Evolutionary conservation across 2,113 vertebrate species (phyloP), one percentile per base, ranked within the genome.

Genomic region (Tursiops truncatus): DNA sequence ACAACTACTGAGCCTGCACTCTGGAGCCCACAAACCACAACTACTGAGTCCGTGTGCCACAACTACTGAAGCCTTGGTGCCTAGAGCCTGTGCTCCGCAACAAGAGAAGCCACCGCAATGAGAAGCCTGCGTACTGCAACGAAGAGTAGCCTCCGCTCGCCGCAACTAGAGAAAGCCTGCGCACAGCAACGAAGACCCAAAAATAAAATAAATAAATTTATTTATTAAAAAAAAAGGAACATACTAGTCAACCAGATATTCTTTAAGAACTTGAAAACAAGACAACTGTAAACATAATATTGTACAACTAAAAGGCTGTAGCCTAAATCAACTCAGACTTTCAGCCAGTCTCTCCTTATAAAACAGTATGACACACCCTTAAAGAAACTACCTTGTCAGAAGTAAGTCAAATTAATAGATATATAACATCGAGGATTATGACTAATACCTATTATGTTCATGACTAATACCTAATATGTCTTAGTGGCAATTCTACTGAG

Each of bases 261-360:
- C 25, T 36, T 91, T 93, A 89, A 81, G 62, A 95, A 70, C 41
- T 33, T 96, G 17, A 94, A 93, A 92, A 94, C 73, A 68, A 88
- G 84, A 47, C 3, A 74, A 53, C 25, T 44, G 1, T 62, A 77
- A 86, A 87, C 9, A 85, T 76, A 20, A 38, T 60, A 76, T 71
- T 82, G 26, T 1, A 85, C 10, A 93, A 94, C 10, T 76, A 77
- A 88, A 94, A 96, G 50, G 10, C 3, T 96, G 7, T 68, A 79
- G 36, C 21, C 28, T 90, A 53, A 76, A 63, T 71, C 17, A 36
- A 65, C 36, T 62, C 2, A 80, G n/a, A 76, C 25, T 80, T 81
- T 80, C 36, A 93, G 50, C 10, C 41, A 5, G 44, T 60, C 44
- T 76, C 28, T 58, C 76, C 63, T 94, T 89, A 96, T 7, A 63